These are phyloP conservation scores for Leptinotarsa peninsularis DNA, from an alignment of 2,888 invertebrate species.

Conservation along the genomic window DNA sequence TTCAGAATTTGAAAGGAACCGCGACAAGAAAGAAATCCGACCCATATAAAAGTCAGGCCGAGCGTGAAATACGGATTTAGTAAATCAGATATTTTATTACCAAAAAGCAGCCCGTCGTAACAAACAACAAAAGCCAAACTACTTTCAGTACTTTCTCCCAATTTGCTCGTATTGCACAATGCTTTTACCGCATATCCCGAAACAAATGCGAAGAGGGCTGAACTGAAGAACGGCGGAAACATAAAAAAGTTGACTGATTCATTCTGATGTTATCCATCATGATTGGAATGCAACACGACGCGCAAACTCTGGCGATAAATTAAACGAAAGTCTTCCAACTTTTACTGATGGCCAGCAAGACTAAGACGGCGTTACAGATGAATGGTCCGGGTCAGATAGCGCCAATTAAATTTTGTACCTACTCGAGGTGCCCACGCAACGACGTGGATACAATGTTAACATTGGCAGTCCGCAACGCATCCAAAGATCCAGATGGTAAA, in stretches of 20 bases:
- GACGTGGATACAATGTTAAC: constrained; percentile 27
- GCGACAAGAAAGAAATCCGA: neutral
- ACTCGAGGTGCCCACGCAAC: constrained; percentile 30
- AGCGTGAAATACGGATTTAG: neutral
- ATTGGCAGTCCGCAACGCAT: constrained; percentile 15
- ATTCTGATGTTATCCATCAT: constrained; percentile 34
- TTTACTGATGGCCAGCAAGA: constrained; percentile 35
- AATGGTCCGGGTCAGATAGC: constrained; percentile 41
- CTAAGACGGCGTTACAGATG: constrained; percentile 33
- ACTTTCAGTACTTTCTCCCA: constrained; percentile 17
- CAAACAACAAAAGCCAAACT: constrained; percentile 14
- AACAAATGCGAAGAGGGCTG: constrained; percentile 27
- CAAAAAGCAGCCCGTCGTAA: constrained; percentile 12
- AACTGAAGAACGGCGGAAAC: constrained; percentile 10
- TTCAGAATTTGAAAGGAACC: neutral
- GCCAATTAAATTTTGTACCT: constrained; percentile 46
- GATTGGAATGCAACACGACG: constrained; percentile 30
- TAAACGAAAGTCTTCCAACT: constrained; percentile 44
- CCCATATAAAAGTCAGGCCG: neutral
- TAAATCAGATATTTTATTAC: constrained; percentile 10
- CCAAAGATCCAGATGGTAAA: neutral
- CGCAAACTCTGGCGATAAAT: constrained; percentile 32
- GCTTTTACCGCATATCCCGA: constrained; percentile 29
- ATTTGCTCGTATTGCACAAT: constrained; percentile 21
- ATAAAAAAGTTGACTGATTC: constrained; percentile 32